Conservation (phyloP, 2,888 invertebrate species). For the Pammene fasciana region DNA sequence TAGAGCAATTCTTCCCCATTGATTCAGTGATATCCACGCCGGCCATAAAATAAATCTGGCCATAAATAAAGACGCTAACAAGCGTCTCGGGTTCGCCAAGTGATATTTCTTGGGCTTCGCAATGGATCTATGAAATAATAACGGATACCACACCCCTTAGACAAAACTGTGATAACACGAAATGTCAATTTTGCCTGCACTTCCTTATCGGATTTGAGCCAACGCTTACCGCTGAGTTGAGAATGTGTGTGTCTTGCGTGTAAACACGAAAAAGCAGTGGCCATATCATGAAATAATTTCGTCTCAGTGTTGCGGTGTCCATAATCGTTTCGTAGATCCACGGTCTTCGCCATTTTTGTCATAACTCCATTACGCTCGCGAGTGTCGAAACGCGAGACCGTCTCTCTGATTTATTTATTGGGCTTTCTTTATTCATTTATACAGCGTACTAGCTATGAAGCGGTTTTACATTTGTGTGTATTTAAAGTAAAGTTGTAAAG, state of each 20-base stretch:
- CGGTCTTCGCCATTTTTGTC: conserved; percentile 71
- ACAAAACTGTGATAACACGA: too few species aligned
- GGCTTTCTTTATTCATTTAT: conserved; percentile 38
- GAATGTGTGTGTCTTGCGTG: too few species aligned
- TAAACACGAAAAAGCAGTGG: too few species aligned
- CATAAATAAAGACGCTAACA: conserved; percentile 84
- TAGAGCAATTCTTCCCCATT: conserved; percentile 62
- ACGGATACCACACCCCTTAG: too few species aligned
- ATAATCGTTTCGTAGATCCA: too few species aligned
- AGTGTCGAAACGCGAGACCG: conserved; percentile 78
- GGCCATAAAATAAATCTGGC: conserved; percentile 82
- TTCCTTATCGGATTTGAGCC: too few species aligned
- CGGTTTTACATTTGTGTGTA: conserved; percentile 37
- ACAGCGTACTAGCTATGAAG: conserved; percentile 32
- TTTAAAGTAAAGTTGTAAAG: conserved; percentile 16
- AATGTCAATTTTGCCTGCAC: too few species aligned
- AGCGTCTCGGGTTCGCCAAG: conserved; percentile 82
- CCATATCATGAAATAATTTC: too few species aligned
- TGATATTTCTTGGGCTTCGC: conserved; percentile 75
- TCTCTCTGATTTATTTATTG: conserved; percentile 68
- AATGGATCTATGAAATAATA: too few species aligned
- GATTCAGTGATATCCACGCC: conserved; percentile 67
- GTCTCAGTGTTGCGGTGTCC: too few species aligned
- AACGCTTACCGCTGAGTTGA: too few species aligned
- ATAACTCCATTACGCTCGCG: conserved; percentile 79